Conservation (phyloP, 2,113 vertebrate species). For the Alectura lathami region DNA sequence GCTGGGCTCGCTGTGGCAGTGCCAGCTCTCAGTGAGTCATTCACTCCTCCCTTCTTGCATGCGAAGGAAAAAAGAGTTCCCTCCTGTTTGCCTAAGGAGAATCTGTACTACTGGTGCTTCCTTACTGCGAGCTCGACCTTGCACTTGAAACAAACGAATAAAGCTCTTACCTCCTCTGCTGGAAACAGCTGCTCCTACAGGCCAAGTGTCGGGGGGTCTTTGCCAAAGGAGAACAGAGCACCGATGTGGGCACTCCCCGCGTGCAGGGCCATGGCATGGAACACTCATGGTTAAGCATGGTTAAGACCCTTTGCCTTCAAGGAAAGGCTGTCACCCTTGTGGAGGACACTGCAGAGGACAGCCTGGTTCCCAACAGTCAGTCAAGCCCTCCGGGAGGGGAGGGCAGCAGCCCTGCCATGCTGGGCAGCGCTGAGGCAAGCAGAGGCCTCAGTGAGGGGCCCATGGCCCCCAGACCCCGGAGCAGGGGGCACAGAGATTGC, state of each 20-base stretch:
- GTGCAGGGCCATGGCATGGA: not conserved
- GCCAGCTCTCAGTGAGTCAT: not conserved
- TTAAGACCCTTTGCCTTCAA: no score
- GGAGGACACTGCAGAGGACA: no score
- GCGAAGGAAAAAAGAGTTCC: not conserved
- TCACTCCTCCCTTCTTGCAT: no score
- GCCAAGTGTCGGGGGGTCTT: no score
- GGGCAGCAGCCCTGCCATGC: no score
- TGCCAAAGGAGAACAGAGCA: not conserved
- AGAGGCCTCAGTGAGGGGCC: no score
- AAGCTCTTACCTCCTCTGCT: not conserved
- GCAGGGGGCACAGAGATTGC: not conserved
- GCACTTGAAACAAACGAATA: fast-evolving
- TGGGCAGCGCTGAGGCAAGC: no score
- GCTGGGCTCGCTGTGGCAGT: not conserved
- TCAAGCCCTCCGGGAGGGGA: no score
- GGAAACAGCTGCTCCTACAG: not conserved
- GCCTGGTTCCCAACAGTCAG: no score
- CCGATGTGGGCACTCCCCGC: not conserved
- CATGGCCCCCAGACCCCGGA: no score
- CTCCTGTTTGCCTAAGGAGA: fast-evolving
- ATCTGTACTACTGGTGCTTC: fast-evolving
- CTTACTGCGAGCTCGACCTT: not conserved
- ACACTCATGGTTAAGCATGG: no score
- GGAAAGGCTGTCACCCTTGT: no score